Percentiles rank a stretch among this genome's conserved stretches.
These are phyloP conservation scores for Plodia interpunctella DNA, from an alignment of 1,140 invertebrate genomes.

Conservation along the genomic window DNA sequence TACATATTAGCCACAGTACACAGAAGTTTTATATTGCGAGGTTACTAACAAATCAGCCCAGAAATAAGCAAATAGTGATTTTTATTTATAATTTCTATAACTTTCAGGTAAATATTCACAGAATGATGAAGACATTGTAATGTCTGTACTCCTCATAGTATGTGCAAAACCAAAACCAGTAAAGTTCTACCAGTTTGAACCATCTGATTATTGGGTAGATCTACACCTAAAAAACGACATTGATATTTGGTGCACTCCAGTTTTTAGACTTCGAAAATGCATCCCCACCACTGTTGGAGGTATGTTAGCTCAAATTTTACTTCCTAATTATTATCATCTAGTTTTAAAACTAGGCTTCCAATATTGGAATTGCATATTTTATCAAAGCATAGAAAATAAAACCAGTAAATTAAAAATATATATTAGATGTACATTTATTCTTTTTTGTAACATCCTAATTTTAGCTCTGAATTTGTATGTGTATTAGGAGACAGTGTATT, in stretches of 20 bases:
- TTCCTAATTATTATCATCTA: not conserved
- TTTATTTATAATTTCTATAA: conserved; percentile 15
- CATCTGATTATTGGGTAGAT: conserved; percentile 58
- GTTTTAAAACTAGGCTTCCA: no score
- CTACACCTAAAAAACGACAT: conserved; percentile 53
- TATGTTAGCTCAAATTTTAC: conserved; percentile 24
- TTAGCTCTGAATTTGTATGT: no score
- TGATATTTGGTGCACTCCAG: conserved; percentile 60
- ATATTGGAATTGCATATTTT: no score
- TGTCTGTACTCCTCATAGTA: conserved; percentile 59
- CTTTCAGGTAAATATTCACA: conserved; percentile 64
- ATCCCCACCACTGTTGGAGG: conserved; percentile 55
- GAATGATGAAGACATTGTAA: conserved; percentile 57
- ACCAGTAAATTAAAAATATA: no score
- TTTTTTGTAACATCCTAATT: no score
- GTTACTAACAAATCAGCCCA: no score
- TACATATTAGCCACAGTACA: no score
- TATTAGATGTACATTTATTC: no score
- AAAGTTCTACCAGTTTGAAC: conserved; percentile 52
- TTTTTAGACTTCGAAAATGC: conserved; percentile 63
- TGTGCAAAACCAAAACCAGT: conserved; percentile 57
- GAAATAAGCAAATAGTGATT: no score
- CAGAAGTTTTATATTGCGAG: no score
- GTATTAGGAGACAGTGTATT: no score
- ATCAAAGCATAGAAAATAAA: no score